Evolutionary conservation across 64 coral and sea anemone genomes (phyloP), one percentile per base, ranked within the genome.

Genomic region (Hydrozoanthus tunicans): DNA sequence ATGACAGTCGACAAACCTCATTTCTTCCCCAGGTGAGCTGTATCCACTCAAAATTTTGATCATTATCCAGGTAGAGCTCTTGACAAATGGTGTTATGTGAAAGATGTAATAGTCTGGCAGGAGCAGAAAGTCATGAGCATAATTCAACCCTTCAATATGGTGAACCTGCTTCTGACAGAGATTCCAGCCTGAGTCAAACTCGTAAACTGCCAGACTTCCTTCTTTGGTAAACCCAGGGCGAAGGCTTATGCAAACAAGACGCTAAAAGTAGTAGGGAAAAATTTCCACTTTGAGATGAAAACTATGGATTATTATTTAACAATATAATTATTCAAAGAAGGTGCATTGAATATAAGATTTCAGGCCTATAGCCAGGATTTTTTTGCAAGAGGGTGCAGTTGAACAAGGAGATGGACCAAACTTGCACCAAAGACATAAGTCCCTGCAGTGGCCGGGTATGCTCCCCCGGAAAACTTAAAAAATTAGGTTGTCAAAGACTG

Each of bases 71-170:
- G 55, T 59, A 4, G 92, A 81, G 55, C 79, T 20, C 12, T 91
- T 96, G 13, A 94, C 95, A 90, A 96, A 96, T 24, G 95, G 95
- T 17, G 95, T 94, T 53, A 96, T 94, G 71, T 96, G 95, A 32
- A 96, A 96, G 5, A 96, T 55, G 61, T 92, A 96, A 74, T 96
- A 96, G 55, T 96, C 89, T 17, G 92, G 92, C 6, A 96, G 59
- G n/a, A 96, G 77, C 14, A 96, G 27, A 70, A 96, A 96, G 78
- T 96, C 95, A 23, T 96, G 95, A 9, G 58, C 92, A 73, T 96
- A 96, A 61, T 96, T 96, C 15, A 96, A 53, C 4, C 80, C 95
- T 17, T 91, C 73, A 15, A 96, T 94, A 55, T 89, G 59, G 20
- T 96, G 95, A 23, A 96, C 53, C 63, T 94, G 95, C 52, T 90